phyloP scores from a whole-genome alignment of 2,113 vertebrate genomes.

The Ploceus nigricollis region DNA sequence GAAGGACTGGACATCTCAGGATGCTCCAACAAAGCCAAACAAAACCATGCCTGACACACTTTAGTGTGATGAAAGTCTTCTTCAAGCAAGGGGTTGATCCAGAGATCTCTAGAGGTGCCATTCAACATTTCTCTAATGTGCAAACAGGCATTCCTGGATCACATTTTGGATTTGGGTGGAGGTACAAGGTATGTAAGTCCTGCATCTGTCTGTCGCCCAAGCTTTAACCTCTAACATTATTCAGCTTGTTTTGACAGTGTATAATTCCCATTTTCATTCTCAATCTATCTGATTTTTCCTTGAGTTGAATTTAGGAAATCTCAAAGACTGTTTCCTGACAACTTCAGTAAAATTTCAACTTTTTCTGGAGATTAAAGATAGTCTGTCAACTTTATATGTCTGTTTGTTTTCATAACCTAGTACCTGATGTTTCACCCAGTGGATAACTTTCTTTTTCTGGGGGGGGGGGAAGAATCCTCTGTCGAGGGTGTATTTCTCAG shows the following conservation, averaged over 20 bases:
- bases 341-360: background rate
- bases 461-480: background rate
- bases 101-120: background rate
- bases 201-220: background rate
- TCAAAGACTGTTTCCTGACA: background rate
- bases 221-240: background rate
- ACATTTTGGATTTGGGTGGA: background rate
- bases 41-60: background rate
- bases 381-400: background rate
- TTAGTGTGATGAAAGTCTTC: background rate
- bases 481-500: background rate
- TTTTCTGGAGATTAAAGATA: background rate
- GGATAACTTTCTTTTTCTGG: background rate
- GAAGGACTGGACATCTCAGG: background rate
- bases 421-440: background rate
- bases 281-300: background rate
- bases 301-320: background rate
- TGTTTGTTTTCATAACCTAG: background rate
- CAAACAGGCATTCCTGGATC: background rate
- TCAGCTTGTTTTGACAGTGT: background rate
- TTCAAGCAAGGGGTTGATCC: background rate
- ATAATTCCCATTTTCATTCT: background rate
- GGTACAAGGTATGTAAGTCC: background rate
- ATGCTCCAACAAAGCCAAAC: background rate
- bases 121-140: background rate